Evolutionary conservation across 1,140 invertebrate genomes (phyloP).

Genomic region (Heliothis subflexa): DNA sequence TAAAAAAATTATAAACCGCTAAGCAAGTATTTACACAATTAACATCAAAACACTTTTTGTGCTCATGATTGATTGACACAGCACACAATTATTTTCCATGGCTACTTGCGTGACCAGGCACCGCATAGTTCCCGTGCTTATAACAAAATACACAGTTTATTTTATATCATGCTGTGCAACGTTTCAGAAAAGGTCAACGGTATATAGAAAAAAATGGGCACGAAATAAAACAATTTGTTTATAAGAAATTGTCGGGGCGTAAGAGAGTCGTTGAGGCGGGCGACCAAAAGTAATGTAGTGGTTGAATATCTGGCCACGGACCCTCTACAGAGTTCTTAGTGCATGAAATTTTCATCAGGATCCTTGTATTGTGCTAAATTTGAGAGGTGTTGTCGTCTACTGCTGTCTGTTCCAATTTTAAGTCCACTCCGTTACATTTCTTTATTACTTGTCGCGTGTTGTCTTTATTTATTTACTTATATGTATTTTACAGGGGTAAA

Average conservation of each 20-base stretch:
- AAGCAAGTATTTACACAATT: constrained; percentile 19
- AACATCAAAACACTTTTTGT: constrained; percentile 43
- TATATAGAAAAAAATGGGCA: constrained; percentile 39
- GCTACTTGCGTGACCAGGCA: constrained; percentile 37
- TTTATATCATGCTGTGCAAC: constrained; percentile 44
- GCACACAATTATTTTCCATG: constrained; percentile 38
- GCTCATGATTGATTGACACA: constrained; percentile 32
- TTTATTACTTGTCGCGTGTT: not conserved
- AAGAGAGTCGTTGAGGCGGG: constrained; percentile 48
- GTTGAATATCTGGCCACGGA: constrained; percentile 58
- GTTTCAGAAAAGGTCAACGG: constrained; percentile 40
- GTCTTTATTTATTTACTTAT: not conserved
- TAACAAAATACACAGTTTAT: constrained; percentile 37
- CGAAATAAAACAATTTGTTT: constrained; percentile 58
- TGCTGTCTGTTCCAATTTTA: constrained; percentile 25
- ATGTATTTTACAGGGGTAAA: not conserved
- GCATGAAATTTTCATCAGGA: constrained; percentile 62
- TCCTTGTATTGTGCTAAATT: constrained; percentile 50
- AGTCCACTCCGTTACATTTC: constrained; percentile 16
- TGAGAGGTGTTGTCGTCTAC: constrained; percentile 50
- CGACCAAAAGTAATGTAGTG: constrained; percentile 69
- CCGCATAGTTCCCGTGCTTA: constrained; percentile 3
- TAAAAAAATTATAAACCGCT: constrained; percentile 5
- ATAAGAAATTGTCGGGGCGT: constrained; percentile 56
- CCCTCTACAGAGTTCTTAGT: constrained; percentile 52